A percentile compares a stretch with the other conserved stretches of the same genome.
Evolutionary conservation across 2,113 vertebrate species (phyloP).

Genomic region (Morone chrysops): DNA sequence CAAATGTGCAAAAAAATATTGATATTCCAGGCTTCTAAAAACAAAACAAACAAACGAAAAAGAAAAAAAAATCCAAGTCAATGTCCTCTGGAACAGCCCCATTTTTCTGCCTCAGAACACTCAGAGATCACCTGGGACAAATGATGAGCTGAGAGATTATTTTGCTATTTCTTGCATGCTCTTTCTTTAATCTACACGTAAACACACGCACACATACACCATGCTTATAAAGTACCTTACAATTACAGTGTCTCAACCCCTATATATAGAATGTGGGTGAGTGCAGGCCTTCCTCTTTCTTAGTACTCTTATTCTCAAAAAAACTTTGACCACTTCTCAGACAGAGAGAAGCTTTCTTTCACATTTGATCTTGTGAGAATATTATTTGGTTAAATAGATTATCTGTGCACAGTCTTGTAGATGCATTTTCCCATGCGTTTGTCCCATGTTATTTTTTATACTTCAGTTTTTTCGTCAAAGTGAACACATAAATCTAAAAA

Average conservation of each 20-base stretch:
- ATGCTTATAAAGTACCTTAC: background rate
- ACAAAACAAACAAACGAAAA: constrained; percentile 72
- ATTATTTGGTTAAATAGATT: background rate
- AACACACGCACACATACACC: constrained; percentile 6
- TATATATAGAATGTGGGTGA: constrained; percentile 18
- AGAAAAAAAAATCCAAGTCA: constrained; percentile 43
- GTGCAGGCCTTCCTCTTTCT: constrained; percentile 3
- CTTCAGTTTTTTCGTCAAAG: background rate
- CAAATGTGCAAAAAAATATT: constrained; percentile 80
- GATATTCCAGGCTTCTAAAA: constrained; percentile 83
- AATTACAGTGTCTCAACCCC: background rate
- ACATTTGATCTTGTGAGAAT: background rate
- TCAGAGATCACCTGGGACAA: constrained; percentile 70
- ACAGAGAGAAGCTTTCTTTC: constrained; percentile 8
- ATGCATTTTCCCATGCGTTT: background rate
- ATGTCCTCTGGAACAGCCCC: constrained; percentile 72
- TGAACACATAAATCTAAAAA: background rate
- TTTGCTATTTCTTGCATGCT: constrained; percentile 39
- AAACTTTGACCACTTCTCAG: too few species aligned
- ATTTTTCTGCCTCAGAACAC: constrained; percentile 66
- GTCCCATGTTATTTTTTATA: background rate
- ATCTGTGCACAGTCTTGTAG: background rate
- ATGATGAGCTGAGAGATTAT: constrained; percentile 61
- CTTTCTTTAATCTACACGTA: constrained; percentile 33
- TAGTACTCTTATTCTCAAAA: background rate